Base-by-base conservation (phyloP, 2,888 invertebrate genomes). In the Synanthedon myopaeformis region DNA sequence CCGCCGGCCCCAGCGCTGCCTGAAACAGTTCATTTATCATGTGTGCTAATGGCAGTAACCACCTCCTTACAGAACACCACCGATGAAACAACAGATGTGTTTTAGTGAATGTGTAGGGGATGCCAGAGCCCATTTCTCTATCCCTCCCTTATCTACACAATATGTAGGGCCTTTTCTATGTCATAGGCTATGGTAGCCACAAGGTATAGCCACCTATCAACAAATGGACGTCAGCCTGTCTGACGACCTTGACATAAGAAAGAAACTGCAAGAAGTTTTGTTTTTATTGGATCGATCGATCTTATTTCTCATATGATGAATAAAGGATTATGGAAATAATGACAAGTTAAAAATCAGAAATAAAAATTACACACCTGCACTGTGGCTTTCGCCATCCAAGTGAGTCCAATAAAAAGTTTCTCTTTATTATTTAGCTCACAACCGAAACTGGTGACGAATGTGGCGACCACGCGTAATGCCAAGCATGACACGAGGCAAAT, bases 301-400 rank as follows among this genome's bases (percentile, higher is more conserved):
- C 12, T 42, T 42, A 10, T 13, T 42, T 42, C 13, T 42, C 42
- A 13, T 42, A 42, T 23, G 23, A 3, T n/a, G n/a, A n/a, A 23
- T 23, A 23, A 23, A 23, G 3, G 3, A 19, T 19, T 19, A 3
- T 19, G 3, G 19, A 19, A 19, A 4, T 23, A 23, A 23, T 23
- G 23, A 52, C 49, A 55, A 14, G 14, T 10, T 10, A 49, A 49
- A 35, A 41, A 11, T 51, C 13, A 41, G 35, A 41, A 51, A 12
- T n/a, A 51, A n/a, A 42, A 50, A 23, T 23, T 51, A 59, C 52
- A 65, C 80, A 92, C 94, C 90, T 95, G 96, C 1, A 96, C 96
- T 12, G 96, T 96, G 14, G 96, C 96, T 80, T 97, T 97, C 0
- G 96, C 94, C 83, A 95, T 91, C 92, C 94, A 95, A 1, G 96